Evolutionary conservation across 2,113 vertebrate species (phyloP), one percentile per base, ranked within the genome.

Genomic region (Pungitius pungitius): DNA sequence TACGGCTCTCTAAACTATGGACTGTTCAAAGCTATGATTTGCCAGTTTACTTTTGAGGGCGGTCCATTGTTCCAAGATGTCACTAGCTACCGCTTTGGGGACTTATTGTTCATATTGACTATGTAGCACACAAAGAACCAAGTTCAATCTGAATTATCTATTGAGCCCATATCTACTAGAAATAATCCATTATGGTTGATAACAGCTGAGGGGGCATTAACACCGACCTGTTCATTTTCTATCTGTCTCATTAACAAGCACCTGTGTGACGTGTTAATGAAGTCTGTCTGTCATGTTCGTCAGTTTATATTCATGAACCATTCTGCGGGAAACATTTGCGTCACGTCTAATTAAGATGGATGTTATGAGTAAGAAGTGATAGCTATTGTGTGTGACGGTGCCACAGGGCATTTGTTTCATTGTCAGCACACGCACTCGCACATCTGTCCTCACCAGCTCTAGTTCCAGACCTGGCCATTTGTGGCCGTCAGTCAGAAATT

Each of bases 401-500:
- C 26, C 70, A 45, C 14, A 6, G n/a, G 1, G 40, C 58, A n/a
- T 61, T 51, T 22, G 30, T 39, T 47, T 57, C 22, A 49, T 33
- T 33, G 40, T 40, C 8, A 1, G n/a, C 55, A 42, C 62, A 39
- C 30, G 59, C 62, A 57, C 56, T 27, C 1, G 26, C 56, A 30
- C 22, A n/a, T 47, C 58, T 1, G 8, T 67, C 69, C 45, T 15
- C 24, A 54, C 18, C 37, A 20, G 40, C 56, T 68, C 49, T 51
- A 56, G 51, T 47, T 73, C 57, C 51, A 62, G 56, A 74, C 49
- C 39, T 10, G 51, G 33, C 68, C 42, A 52, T 80, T 64, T 75
- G 24, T 59, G 65, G 20, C 52, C 59, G 72, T 81, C 78, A 76
- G 49, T 81, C 61, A 81, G 55, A 56, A 54, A 39, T 71, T 8